A percentile compares a stretch with the other conserved stretches of the same genome.
These are phyloP conservation scores for Cydia splendana DNA, from an alignment of 1,140 invertebrate species.

Conservation along the genomic window DNA sequence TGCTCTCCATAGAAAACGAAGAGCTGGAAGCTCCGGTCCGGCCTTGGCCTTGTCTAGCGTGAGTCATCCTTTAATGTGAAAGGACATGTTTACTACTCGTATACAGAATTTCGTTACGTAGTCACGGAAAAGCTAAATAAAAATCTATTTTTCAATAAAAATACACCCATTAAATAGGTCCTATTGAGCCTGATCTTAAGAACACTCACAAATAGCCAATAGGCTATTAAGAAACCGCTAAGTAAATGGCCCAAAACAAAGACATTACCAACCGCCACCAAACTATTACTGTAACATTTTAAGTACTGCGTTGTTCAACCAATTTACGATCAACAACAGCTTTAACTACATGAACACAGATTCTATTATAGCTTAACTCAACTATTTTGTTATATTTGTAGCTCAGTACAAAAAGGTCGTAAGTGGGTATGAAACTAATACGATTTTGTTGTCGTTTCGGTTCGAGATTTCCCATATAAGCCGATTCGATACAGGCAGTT, in stretches of 20 bases:
- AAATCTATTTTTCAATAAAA: too few species aligned
- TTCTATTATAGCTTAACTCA: background rate
- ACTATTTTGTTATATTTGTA: background rate
- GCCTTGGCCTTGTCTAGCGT: too few species aligned
- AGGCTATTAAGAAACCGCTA: background rate
- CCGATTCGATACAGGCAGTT: conserved; percentile 2
- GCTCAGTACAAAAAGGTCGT: background rate
- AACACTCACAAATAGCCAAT: background rate
- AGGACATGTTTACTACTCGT: too few species aligned
- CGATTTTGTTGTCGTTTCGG: background rate
- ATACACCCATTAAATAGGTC: too few species aligned
- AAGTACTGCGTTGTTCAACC: background rate
- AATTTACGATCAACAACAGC: background rate
- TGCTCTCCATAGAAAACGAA: too few species aligned
- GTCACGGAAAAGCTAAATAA: too few species aligned
- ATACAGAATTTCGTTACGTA: too few species aligned
- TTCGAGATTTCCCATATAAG: background rate
- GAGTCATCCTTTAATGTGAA: too few species aligned
- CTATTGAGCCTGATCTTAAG: too few species aligned
- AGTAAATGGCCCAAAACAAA: background rate
- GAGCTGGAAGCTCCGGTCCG: too few species aligned
- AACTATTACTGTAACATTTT: background rate
- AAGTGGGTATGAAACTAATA: background rate
- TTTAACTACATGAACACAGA: background rate
- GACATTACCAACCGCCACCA: background rate